Evolutionary conservation across 92 coral and sea anemone species (phyloP).

Genomic region (Ricordea florida): DNA sequence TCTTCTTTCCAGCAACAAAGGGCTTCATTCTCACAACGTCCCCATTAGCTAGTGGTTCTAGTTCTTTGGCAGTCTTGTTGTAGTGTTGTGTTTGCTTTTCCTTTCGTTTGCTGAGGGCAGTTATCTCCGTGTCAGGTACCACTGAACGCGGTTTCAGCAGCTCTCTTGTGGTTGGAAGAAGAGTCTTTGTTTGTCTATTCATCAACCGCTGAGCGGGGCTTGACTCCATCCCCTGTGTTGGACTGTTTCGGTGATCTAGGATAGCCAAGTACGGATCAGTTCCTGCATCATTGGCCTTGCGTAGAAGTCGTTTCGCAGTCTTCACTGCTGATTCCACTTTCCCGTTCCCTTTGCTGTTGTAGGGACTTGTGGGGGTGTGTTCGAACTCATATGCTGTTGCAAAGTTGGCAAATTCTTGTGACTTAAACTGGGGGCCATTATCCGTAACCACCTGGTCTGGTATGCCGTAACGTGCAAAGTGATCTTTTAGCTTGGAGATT

Average conservation of each 20-base stretch:
- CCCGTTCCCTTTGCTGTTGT: constrained; percentile 47
- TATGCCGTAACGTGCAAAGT: background rate
- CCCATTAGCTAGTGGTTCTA: background rate
- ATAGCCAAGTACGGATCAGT: constrained; percentile 36
- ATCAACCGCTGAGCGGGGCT: constrained; percentile 27
- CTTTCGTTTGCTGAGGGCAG: background rate
- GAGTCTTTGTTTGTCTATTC: constrained; percentile 23
- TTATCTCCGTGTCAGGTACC: background rate
- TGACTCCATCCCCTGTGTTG: constrained; percentile 45
- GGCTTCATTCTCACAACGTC: background rate
- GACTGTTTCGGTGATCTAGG: constrained; percentile 22
- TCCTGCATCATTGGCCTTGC: constrained; percentile 27
- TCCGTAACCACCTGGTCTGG: constrained; percentile 17
- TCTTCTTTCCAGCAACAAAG: background rate
- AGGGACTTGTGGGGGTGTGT: constrained; percentile 10
- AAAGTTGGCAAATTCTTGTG: background rate
- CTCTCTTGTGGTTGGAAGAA: constrained; percentile 15
- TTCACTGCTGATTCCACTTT: constrained; percentile 36
- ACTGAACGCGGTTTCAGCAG: constrained; percentile 27
- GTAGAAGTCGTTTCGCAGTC: constrained; percentile 26
- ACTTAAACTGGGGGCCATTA: constrained; percentile 13
- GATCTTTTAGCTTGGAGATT: background rate
- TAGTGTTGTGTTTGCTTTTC: background rate
- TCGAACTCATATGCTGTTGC: constrained; percentile 1
- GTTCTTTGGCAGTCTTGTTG: background rate